Conservation (phyloP, 2,888 invertebrate genomes). For the Xanthorhoe spadicearia region DNA sequence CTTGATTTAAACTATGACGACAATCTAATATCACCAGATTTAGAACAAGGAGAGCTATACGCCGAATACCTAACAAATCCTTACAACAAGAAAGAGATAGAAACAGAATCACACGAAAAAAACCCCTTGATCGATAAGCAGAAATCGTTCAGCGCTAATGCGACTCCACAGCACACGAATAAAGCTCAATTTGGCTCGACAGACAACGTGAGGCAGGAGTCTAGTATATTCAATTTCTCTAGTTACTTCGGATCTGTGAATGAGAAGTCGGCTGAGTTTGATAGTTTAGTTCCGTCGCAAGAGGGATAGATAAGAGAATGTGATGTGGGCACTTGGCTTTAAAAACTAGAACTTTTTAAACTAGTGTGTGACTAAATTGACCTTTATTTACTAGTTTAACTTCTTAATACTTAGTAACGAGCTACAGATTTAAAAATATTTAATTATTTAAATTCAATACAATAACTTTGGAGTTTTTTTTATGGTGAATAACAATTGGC, state of each 20-base stretch:
- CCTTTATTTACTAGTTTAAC: background rate
- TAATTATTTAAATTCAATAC: no score
- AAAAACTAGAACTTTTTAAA: constrained; percentile 28
- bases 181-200: constrained; percentile 76
- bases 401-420: no score
- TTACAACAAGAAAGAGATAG: constrained; percentile 73
- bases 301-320: constrained; percentile 72
- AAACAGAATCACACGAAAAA: constrained; percentile 24
- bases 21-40: constrained; percentile 44
- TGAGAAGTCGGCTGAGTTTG: constrained; percentile 84
- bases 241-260: constrained; percentile 86
- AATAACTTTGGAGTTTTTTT: no score
- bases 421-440: no score
- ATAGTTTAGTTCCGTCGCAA: constrained; percentile 69
- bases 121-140: constrained; percentile 56
- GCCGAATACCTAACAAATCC: constrained; percentile 85
- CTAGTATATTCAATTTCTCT: constrained; percentile 85
- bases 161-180: constrained; percentile 74
- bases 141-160: constrained; percentile 73
- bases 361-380: background rate
- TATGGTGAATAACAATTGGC: background rate
- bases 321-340: constrained; percentile 74
- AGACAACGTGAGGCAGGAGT: constrained; percentile 72
- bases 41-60: constrained; percentile 73
- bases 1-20: constrained; percentile 43